Conservation (phyloP, 2,113 vertebrate genomes). For the Xenus cinereus region DNA sequence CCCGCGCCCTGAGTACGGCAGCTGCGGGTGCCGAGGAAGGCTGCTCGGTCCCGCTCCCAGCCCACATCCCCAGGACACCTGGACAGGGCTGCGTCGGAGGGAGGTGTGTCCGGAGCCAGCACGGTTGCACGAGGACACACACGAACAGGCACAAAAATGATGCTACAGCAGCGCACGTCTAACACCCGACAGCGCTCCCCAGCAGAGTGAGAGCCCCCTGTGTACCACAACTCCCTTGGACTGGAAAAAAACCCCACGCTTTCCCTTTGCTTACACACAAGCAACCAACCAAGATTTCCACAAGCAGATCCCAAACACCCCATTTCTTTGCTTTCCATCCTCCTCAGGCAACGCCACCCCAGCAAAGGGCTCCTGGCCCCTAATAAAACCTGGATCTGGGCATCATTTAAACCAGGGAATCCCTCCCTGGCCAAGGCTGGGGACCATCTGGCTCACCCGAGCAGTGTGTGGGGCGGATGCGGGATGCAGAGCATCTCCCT, state of each 20-base stretch:
- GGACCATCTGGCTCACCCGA: not conserved
- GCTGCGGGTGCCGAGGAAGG: accelerated
- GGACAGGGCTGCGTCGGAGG: not conserved
- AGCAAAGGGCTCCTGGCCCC: not conserved
- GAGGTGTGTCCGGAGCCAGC: not conserved
- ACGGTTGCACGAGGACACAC: not conserved
- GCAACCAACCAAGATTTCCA: not conserved
- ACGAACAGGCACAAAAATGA: not conserved
- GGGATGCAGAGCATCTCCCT: not conserved
- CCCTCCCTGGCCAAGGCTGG: not conserved
- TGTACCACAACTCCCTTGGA: accelerated
- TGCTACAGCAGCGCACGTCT: not conserved
- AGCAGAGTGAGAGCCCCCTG: accelerated
- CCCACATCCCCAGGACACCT: accelerated
- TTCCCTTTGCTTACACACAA: not conserved
- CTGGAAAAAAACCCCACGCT: accelerated
- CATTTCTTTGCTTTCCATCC: not conserved
- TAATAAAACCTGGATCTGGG: not conserved
- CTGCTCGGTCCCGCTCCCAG: not conserved
- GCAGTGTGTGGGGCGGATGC: not conserved
- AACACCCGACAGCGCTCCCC: not conserved
- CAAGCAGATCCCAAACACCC: not conserved
- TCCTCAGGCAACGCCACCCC: not conserved
- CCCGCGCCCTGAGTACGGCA: accelerated
- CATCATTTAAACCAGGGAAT: not conserved